Evolutionary conservation across 1,140 invertebrate species (phyloP), one percentile per base, ranked within the genome.

Genomic region (Temnothorax nylanderi): DNA sequence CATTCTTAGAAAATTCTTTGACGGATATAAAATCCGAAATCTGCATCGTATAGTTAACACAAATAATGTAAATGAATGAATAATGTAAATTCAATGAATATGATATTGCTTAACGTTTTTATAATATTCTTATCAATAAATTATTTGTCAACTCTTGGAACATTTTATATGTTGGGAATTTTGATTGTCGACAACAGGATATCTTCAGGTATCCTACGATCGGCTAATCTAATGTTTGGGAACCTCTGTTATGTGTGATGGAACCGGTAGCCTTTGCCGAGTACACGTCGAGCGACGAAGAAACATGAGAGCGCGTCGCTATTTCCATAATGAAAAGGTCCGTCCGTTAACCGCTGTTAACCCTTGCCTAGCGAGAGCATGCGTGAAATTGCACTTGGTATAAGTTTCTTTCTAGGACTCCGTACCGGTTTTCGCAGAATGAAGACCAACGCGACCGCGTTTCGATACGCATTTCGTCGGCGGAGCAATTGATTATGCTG

Each of bases 261-360:
- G 16, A 54, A 81, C 64, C 64, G 77, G 49, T 81, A 56, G 78
- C 37, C 18, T 54, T 32, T 44, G 34, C 21, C 16, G 65, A 71
- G 49, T 56, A 71, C 16, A 56, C 65, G 26, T 81, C 37, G 49
- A 81, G 34, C 67, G 65, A 81, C 65, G 78, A 71, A 71, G 77
- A 34, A 81, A 81, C 34, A 81, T 44, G 78, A 81, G 78, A 71
- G 71, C 65, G 49, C 64, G 34, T 81, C 77, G 65, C 78, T 81
- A 71, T 81, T 81, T 71, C 34, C 65, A 71, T 71, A 81, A 81
- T 81, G 78, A 71, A 81, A 71, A 81, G 78, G 21, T 71, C 41
- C 34, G 37, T 41, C 78, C 64, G 65, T 81, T 81, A 81, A 81
- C 78, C 51, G 51, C 78, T 81, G 51, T 81, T 81, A 81, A 81